phyloP scores from a whole-genome alignment of 2,888 invertebrate species.

The Brenthis hecate region DNA sequence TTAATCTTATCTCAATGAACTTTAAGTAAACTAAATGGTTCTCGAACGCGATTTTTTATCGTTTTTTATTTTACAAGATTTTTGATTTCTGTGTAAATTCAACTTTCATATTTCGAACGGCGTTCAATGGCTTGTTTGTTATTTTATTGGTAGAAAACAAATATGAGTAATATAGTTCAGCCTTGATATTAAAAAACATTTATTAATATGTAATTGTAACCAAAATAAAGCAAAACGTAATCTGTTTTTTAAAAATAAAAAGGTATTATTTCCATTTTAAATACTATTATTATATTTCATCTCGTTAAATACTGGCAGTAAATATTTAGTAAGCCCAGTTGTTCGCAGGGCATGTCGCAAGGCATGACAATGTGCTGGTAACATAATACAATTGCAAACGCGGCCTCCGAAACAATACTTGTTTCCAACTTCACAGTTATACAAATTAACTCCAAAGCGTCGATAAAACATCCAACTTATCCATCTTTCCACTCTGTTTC shows the following conservation, averaged over 20 bases:
- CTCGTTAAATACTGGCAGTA: constrained; percentile 42
- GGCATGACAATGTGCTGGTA: constrained; percentile 53
- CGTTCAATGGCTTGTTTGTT: not conserved
- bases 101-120: not conserved
- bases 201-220: not conserved
- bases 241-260: too few relatives aligned
- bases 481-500: constrained; percentile 34
- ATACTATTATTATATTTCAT: too few relatives aligned
- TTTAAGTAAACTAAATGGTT: too few relatives aligned
- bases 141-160: not conserved
- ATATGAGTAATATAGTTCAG: not conserved
- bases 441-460: constrained; percentile 44
- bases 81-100: too few relatives aligned
- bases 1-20: too few relatives aligned
- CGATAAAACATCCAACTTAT: constrained; percentile 41
- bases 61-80: too few relatives aligned
- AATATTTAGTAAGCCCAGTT: constrained; percentile 64
- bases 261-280: too few relatives aligned
- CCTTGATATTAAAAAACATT: constrained; percentile 20
- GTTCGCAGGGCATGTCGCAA: constrained; percentile 60
- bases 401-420: constrained; percentile 63
- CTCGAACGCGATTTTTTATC: too few relatives aligned
- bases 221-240: not conserved
- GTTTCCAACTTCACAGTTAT: constrained; percentile 50
- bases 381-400: constrained; percentile 63